These are phyloP conservation scores for Apotomis turbidana DNA, from an alignment of 2,888 invertebrate species.

Conservation along the genomic window DNA sequence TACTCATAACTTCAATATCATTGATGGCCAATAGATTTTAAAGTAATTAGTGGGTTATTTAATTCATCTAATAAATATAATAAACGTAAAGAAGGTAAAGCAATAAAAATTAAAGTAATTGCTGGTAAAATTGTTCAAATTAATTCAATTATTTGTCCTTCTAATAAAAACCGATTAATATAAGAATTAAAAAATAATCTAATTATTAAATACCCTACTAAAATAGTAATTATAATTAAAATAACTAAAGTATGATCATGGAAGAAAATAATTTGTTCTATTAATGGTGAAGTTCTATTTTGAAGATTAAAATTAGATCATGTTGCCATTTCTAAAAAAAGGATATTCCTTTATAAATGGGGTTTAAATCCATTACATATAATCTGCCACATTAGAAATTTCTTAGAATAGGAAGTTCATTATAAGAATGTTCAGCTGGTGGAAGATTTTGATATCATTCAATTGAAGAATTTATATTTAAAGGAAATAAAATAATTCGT, in stretches of 20 bases:
- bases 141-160: slow-evolving; percentile 85
- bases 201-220: slow-evolving; percentile 84
- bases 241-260: slow-evolving; percentile 86
- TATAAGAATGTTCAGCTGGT: slow-evolving; percentile 84
- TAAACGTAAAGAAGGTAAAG: slow-evolving; percentile 82
- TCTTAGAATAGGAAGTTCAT: slow-evolving; percentile 83
- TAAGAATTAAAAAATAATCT: slow-evolving; percentile 83
- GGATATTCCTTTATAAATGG: slow-evolving; percentile 85
- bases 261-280: slow-evolving; percentile 87
- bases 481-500: slow-evolving; percentile 77
- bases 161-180: slow-evolving; percentile 82
- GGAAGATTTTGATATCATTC: slow-evolving; percentile 85
- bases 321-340: slow-evolving; percentile 86
- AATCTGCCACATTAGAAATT: slow-evolving; percentile 85
- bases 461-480: slow-evolving; percentile 82
- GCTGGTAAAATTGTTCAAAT: slow-evolving; percentile 86
- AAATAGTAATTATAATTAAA: slow-evolving; percentile 84
- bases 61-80: slow-evolving; percentile 86
- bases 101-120: slow-evolving; percentile 85
- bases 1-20: slow-evolving; percentile 88
- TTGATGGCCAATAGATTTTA: slow-evolving; percentile 87
- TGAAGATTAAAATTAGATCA: slow-evolving; percentile 84
- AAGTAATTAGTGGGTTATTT: slow-evolving; percentile 81
- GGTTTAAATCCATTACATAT: slow-evolving; percentile 86
- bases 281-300: slow-evolving; percentile 85